These are phyloP conservation scores for Epinotia ramella DNA, from an alignment of 2,888 invertebrate species.

Conservation along the genomic window DNA sequence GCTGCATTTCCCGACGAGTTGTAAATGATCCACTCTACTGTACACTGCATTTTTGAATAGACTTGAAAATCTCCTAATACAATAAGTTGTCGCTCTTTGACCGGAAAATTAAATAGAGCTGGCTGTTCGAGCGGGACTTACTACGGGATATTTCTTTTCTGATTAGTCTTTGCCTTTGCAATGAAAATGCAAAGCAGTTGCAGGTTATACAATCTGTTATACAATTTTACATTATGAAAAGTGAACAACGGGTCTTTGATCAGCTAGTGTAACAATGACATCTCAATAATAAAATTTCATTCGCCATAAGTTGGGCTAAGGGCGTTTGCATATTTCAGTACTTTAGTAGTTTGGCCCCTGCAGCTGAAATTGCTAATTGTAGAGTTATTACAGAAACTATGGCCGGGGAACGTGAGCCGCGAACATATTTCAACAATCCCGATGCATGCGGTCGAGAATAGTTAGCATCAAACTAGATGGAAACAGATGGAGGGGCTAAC, in stretches of 20 bases:
- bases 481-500: constrained; percentile 59
- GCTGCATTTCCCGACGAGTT: constrained; percentile 55
- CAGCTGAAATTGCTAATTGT: constrained; percentile 34
- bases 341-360: neutral
- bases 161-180: constrained; percentile 15
- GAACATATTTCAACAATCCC: constrained; percentile 53
- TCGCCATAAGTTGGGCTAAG: constrained; percentile 1
- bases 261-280: constrained; percentile 3
- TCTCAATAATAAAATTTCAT: constrained; percentile 22
- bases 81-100: constrained; percentile 53
- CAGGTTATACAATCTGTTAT: neutral
- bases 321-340: constrained; percentile 22
- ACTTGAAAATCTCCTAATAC: constrained; percentile 39
- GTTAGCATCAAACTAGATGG: constrained; percentile 58
- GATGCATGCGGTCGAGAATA: constrained; percentile 52
- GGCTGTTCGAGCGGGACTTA: constrained; percentile 13
- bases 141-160: constrained; percentile 2
- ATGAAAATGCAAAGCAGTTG: constrained; percentile 5
- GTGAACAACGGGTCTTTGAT: neutral
- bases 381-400: constrained; percentile 41
- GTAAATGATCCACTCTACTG: constrained; percentile 53
- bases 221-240: neutral
- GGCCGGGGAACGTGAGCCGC: constrained; percentile 16
- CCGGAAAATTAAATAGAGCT: constrained; percentile 55
- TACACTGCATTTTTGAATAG: constrained; percentile 51